Base-by-base conservation (phyloP, 1,140 invertebrate species). In the Drosophila eugracilis region DNA sequence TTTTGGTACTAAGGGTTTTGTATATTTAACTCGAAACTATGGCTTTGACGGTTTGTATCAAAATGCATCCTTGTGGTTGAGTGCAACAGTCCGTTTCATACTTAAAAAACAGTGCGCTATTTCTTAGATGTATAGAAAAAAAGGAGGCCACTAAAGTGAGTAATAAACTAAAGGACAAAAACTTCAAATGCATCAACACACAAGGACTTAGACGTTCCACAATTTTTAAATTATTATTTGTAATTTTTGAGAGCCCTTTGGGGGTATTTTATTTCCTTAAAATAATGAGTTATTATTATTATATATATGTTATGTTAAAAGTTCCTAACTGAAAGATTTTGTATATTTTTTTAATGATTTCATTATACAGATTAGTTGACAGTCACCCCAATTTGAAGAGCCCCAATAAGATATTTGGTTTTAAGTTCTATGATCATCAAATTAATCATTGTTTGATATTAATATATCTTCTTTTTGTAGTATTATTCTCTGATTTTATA, bases 21-120 rank as follows among this genome's bases (percentile, higher is more conserved):
- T 26, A 71, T 69, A 28, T 69, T 45, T 26, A 28, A 30, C 59
- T 62, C 54, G 41, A 37, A 39, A 60, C 26, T 63, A 22, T 49
- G 22, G 28, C 62, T 41, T 47, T 53, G 47, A 26, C 28, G 54
- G 21, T 57, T n/a, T n/a, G 52, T 67, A 67, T 59, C 12, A 47
- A 37, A 22, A 41, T 52, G 52, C 42, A 58, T 32, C 17, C 36
- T 32, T 49, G 36, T 65, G 39, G 34, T 63, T 36, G 12, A 30
- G 75, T 78, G 74, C 74, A 54, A 52, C 6, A 71, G 24, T 70
- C 65, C 65, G 63, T 55, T 58, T 53, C n/a, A 55, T 75, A 50
- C 30, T 32, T 54, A 21, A 34, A 22, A 42, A 77, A 55, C 17
- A 41, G 75, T 78, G 57, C 75, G 21, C 32, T 55, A 57, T 41